Base-by-base conservation (phyloP, 2,888 invertebrate species). In the Phyto melanocephala region DNA sequence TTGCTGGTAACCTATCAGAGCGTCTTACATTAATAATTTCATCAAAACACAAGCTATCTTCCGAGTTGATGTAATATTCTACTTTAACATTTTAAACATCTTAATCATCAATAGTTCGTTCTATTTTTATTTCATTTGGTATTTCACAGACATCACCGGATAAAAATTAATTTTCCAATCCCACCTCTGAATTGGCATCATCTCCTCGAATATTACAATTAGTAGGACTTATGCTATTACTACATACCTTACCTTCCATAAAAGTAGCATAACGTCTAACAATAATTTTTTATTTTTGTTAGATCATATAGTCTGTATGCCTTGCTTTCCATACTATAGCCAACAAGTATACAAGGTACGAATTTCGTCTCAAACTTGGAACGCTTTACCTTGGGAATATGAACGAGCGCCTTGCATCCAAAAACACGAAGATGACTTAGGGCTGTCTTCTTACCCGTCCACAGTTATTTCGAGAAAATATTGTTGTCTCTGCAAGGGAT, bases 341-440 rank as follows among this genome's bases (percentile, higher is more conserved):
- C 84, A 13, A 86, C 70, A 20, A 85, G 42, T 62, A 86, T 68
- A 40, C 81, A 85, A 15, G 83, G 80, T 8, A 22, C 28, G 8
- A 84, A 84, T 68, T 84, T 85, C n/a, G 71, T n/a, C 13, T 84
- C 74, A 2, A 84, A 54, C 28, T 85, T 84, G 3, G 17, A 62
- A 15, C 84, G 81, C 42, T 83, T 83, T 58, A 81, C 71, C 60
- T 84, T 85, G 3, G 83, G 84, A 0, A 81, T 52, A 17, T 85
- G 82, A 0, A 78, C 82, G 75, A 84, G 83, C 0, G 81, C 85
- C 24, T 80, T n/a, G n/a, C n/a, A n/a, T n/a, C n/a, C n/a, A n/a
- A n/a, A n/a, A n/a, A n/a, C n/a, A n/a, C n/a, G n/a, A 6, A 85
- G n/a, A 62, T 76, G 65, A 8, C 76, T 80, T 17, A 84, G 45